Evolutionary conservation across 2,888 invertebrate genomes (phyloP), one percentile per base, ranked within the genome.

Genomic region (Hofmannophila pseudospretella): DNA sequence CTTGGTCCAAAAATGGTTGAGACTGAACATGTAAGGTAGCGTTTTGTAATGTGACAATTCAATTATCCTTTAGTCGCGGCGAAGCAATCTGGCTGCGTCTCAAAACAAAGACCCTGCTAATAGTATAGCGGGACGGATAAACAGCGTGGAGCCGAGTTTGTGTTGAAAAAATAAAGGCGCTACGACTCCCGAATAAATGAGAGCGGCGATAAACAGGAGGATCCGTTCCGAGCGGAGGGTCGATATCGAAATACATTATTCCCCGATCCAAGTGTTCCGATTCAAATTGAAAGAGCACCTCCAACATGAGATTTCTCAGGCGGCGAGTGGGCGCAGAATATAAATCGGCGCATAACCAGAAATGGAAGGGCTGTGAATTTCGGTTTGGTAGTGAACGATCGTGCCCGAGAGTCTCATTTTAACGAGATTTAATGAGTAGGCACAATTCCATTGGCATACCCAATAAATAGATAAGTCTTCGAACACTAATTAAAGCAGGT

Each of bases 261-360:
- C 81, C 77, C 81, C 84, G 85, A 84, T 81, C 81, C 79, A 78
- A 85, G 82, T 82, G 85, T 85, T 85, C 84, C 85, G 85, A 84
- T 86, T 86, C 85, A 86, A 86, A 86, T 86, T 85, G 86, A 86
- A 86, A 86, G 86, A 86, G 86, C 86, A 84, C 84, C 84, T 81
- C 77, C 80, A 79, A 85, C 86, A 84, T 80, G 81, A 86, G 85
- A 86, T 86, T 85, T 84, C 82, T 85, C 77, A 79, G 85, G 70
- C 84, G 79, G 82, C 80, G 84, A 84, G 82, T 84, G 81, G 82
- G 84, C 78, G 75, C 80, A 76, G 85, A 86, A 86, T 85, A 86
- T 86, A 86, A 85, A 86, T 86, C 82, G 84, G 71, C 82, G 77
- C 77, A 86, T 86, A 86, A 84, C 82, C 77, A 80, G 81, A 77